Conservation (phyloP, 2,888 invertebrate species). For the Amphiduros pacificus region DNA sequence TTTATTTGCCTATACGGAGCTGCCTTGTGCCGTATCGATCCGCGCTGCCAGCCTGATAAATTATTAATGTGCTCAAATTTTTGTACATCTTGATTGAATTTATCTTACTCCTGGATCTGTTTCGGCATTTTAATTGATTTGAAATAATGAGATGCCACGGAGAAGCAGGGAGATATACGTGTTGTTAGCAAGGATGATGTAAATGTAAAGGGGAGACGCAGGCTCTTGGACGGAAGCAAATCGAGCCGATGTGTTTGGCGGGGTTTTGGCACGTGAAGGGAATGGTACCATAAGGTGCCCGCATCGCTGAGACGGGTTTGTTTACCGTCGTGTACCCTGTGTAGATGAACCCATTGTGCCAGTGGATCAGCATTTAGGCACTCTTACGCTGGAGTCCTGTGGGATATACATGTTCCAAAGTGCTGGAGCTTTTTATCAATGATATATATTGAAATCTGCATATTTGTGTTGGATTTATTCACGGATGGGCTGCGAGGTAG, state of each 20-base stretch:
- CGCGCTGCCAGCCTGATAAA: constrained; percentile 16
- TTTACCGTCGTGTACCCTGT: constrained; percentile 5
- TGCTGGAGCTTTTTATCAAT: too few species aligned
- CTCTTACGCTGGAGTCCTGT: too few species aligned
- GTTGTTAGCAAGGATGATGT: constrained; percentile 8
- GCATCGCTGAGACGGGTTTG: neutral
- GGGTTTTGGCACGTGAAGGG: constrained; percentile 24
- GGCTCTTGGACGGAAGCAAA: constrained; percentile 12
- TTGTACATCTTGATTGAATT: constrained; percentile 9
- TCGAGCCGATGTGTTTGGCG: constrained; percentile 21
- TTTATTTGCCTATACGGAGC: constrained; percentile 19
- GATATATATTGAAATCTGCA: constrained; percentile 16
- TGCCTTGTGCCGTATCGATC: constrained; percentile 18
- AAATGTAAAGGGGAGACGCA: constrained; percentile 1
- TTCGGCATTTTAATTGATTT: constrained; percentile 18
- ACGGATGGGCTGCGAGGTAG: constrained; percentile 1
- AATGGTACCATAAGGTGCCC: too few species aligned
- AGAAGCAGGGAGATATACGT: constrained; percentile 11
- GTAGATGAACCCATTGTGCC: too few species aligned
- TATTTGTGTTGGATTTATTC: constrained; percentile 16
- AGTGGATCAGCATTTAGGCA: too few species aligned
- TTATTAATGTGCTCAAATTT: constrained; percentile 20
- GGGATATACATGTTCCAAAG: too few species aligned
- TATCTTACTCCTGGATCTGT: constrained; percentile 6
- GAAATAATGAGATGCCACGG: constrained; percentile 15